Evolutionary conservation across 2,888 invertebrate species (phyloP), one percentile per base, ranked within the genome.

Genomic region (Ommatoiulus sabulosus): DNA sequence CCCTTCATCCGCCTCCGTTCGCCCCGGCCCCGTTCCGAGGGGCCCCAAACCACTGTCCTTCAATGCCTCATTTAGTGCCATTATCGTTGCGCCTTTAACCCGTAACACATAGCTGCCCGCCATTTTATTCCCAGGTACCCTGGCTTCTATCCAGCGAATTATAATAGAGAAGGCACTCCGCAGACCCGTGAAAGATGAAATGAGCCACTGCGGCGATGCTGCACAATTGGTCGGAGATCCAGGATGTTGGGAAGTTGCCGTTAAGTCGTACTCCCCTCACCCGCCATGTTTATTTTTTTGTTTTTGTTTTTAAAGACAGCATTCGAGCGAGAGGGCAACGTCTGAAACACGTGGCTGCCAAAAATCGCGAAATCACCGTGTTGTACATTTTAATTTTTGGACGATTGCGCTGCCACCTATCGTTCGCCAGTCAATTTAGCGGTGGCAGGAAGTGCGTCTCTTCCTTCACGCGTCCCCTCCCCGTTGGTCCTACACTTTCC

Each of bases 341-440:
- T 80, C 80, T 80, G 80, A 80, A 80, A 80, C 80, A 80, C 80
- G 80, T 80, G 80, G 80, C 80, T 80, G 80, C 80, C 72, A 80
- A 10, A 43, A 35, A 43, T 80, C 80, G 80, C 57, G n/a, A 57
- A 35, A 57, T 17, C 52, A 4, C 72, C 24, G 72, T 24, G 17
- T 63, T 80, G 80, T 80, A 80, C 24, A 80, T 80, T 80, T 80
- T 43, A 12, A 80, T 20, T 63, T 80, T 35, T 80, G 80, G 80
- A 80, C 80, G 72, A 24, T 72, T 24, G 24, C 8, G 72, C 72
- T 24, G 72, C 24, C 24, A 72, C 72, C 72, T 6, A 12, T 72
- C 24, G 72, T 10, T 24, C 63, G 63, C 63, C 63, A 63, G 63
- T 63, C 63, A 63, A 20, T 63, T 63, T 63, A 6, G 63, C n/a